Conservation (phyloP, 2,888 invertebrate genomes). For the Heliconius aoede region DNA sequence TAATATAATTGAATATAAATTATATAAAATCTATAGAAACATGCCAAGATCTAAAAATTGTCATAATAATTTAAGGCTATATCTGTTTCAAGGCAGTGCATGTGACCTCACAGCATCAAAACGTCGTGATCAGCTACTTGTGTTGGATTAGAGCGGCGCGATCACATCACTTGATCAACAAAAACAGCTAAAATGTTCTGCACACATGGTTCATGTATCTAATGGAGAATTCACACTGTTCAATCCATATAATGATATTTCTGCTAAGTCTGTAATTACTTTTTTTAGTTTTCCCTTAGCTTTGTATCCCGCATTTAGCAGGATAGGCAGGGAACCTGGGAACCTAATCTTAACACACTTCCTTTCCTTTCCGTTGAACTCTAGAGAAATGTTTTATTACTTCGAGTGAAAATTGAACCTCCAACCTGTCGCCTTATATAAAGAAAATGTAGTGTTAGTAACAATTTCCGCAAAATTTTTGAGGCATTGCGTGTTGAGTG, state of each 20-base stretch:
- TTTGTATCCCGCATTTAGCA: no score
- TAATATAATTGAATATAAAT: neutral
- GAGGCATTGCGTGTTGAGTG: no score
- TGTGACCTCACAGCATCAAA: constrained; percentile 31
- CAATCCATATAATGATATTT: neutral
- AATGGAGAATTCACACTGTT: constrained; percentile 31
- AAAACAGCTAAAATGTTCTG: constrained; percentile 38
- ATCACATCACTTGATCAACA: constrained; percentile 36
- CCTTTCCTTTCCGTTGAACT: no score
- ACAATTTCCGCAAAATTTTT: no score
- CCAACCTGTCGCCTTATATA: no score
- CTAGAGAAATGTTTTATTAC: no score
- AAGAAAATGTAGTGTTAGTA: no score
- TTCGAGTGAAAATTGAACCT: no score
- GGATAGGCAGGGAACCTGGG: no score
- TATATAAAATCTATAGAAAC: neutral
- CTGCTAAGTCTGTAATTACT: neutral
- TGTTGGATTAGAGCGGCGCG: constrained; percentile 33
- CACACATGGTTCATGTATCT: constrained; percentile 36
- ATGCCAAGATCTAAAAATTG: neutral
- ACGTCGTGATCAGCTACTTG: constrained; percentile 45
- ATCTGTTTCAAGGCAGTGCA: neutral
- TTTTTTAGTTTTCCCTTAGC: no score
- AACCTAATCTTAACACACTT: no score
- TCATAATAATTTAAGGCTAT: constrained; percentile 7